Evolutionary conservation across 2,797 vertebrate genomes (phyloP).

Genomic region (Malacoraja senta): DNA sequence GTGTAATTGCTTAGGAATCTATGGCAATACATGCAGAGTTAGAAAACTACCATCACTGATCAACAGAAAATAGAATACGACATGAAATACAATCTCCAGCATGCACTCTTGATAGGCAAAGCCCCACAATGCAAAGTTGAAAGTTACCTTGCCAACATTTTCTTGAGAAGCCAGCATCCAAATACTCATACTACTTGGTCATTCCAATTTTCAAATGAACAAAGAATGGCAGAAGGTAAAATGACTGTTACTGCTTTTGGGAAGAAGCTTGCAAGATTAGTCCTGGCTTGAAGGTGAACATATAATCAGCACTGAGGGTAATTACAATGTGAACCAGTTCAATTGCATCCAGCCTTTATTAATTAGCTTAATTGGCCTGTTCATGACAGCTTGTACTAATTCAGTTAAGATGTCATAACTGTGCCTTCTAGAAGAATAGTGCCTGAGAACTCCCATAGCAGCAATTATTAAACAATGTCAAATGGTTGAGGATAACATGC

Average conservation of each 20-base stretch:
- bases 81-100: neutral
- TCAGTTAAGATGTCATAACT: neutral
- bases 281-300: neutral
- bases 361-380: constrained; percentile 7
- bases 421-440: neutral
- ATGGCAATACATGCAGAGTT: neutral
- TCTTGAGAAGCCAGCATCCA: neutral
- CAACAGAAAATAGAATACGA: no score
- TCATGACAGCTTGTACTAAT: constrained; percentile 11
- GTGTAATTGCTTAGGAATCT: neutral
- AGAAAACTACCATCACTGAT: neutral
- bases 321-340: neutral
- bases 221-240: neutral
- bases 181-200: neutral
- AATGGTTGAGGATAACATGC: neutral
- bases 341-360: neutral
- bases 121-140: no score
- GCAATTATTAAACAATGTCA: constrained; percentile 26
- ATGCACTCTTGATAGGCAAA: neutral
- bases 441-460: neutral
- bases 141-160: neutral
- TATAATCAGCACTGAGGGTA: neutral
- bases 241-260: neutral
- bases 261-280: neutral
- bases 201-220: neutral